A percentile compares a stretch with the other conserved stretches of the same genome.
These are phyloP conservation scores for Phrynosoma blainvillii DNA, from an alignment of 2,113 vertebrate genomes.

Conservation along the genomic window DNA sequence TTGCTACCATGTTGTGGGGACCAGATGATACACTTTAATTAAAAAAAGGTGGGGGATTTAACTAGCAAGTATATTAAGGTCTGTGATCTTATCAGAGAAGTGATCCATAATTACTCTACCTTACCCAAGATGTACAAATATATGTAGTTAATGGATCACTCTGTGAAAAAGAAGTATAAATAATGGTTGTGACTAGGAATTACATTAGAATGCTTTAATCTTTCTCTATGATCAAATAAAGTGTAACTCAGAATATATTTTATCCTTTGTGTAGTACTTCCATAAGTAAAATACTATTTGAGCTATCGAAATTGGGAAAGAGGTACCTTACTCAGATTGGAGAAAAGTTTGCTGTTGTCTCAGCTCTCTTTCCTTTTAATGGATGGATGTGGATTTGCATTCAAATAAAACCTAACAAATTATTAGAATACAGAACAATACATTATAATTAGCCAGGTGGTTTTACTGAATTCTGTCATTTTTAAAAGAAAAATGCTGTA, in stretches of 20 bases:
- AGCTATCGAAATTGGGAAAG: neutral
- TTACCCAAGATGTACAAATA: neutral
- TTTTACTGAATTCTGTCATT: neutral
- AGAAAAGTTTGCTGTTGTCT: neutral
- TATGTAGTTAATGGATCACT: neutral
- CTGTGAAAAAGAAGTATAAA: neutral
- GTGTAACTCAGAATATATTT: neutral
- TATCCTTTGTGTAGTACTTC: neutral
- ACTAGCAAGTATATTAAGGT: fast-evolving
- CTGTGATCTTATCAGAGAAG: neutral
- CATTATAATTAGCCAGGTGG: too few species aligned
- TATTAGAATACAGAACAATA: neutral
- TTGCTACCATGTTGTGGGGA: neutral
- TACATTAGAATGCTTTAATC: fast-evolving
- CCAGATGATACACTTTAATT: neutral
- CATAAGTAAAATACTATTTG: neutral
- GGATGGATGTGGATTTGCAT: neutral
- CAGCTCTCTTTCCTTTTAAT: neutral
- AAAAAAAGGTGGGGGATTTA: neutral
- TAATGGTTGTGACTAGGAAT: neutral
- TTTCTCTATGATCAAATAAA: neutral
- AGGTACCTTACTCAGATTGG: neutral
- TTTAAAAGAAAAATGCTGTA: neutral
- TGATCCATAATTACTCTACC: neutral
- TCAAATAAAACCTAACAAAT: neutral